Conservation (phyloP, 2,113 vertebrate genomes). For the Thamnaconus septentrionalis region DNA sequence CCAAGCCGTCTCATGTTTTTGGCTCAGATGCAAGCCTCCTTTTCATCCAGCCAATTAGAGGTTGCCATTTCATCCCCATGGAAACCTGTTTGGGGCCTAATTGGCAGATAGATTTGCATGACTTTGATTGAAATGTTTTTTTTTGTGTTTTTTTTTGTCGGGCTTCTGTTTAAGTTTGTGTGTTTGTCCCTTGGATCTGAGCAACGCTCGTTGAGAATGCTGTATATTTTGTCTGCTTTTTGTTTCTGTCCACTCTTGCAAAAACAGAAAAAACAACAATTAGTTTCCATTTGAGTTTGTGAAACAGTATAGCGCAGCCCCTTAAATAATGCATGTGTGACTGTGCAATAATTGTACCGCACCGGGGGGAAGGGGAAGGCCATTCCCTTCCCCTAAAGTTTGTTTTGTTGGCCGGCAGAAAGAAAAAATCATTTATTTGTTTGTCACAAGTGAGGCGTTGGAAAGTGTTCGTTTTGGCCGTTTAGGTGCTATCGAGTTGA, state of each 20-base stretch:
- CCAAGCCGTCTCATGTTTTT: constrained; percentile 52
- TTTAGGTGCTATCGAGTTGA: background rate
- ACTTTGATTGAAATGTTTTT: constrained; percentile 60
- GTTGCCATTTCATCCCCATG: constrained; percentile 62
- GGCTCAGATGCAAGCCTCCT: constrained; percentile 59
- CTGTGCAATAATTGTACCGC: constrained; percentile 38
- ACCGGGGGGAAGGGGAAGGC: background rate
- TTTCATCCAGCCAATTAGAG: constrained; percentile 68
- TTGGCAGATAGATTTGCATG: constrained; percentile 69
- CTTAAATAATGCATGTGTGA: constrained; percentile 63
- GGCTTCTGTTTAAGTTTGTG: constrained; percentile 26
- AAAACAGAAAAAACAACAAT: no score
- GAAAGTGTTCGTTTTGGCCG: no score
- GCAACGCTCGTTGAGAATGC: constrained; percentile 19
- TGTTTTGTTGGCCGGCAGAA: no score
- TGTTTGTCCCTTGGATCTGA: constrained; percentile 12
- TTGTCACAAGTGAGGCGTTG: no score
- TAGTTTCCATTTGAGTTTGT: constrained; percentile 28
- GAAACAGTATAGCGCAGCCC: constrained; percentile 50
- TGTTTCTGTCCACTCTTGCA: constrained; percentile 2
- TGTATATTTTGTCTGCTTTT: constrained; percentile 23
- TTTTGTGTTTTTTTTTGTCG: background rate
- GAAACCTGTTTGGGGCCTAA: constrained; percentile 65
- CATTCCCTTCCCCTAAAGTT: no score
- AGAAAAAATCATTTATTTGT: no score